Evolutionary conservation across 2,888 invertebrate genomes (phyloP), one percentile per base, ranked within the genome.

Genomic region (Linyphia triangularis): DNA sequence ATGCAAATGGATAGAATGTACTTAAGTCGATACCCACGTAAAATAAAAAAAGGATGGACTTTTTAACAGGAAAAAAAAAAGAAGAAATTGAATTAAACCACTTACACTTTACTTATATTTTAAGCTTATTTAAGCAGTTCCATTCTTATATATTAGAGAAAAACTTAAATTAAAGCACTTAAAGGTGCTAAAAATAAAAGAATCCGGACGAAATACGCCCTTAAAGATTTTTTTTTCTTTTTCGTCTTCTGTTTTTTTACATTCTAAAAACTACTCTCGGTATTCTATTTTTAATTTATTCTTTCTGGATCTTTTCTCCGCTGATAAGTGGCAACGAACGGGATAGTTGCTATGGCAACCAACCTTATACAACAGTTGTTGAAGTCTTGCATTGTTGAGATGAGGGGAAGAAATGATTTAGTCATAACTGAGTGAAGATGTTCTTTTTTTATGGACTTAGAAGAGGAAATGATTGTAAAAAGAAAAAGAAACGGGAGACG

Each of bases 41-140:
- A 63, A 61, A 67, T 33, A 75, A 43, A 75, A 65, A 73, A 84
- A 73, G n/a, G 43, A 70, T 69, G 57, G 65, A 73, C 73, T 73
- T 83, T 33, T 65, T 81, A 57, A 33, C 75, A 37, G 43, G 22
- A 43, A n/a, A 67, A 69, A 75, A 33, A 24, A 43, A n/a, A 67
- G 59, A 75, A 77, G 69, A 84, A 84, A 84, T 83, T 83, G 73
- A 84, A 84, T 84, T 84, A 84, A 84, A 67, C 84, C 75, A 84
- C 75, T 84, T 84, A 84, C 59, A 84, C 70, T 77, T 75, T 75
- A 77, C 75, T 84, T 75, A 84, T 26, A 69, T 77, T 75, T 84
- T 84, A 84, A 84, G 84, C 84, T 84, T 77, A 84, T 84, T 84
- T 84, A 84, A 69, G 57, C 84, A 84, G 28, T 59, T 57, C 84